A percentile compares a stretch with the other conserved stretches of the same genome.
These are phyloP conservation scores for Nipponia nippon DNA, from an alignment of 2,113 vertebrate species.

Conservation along the genomic window DNA sequence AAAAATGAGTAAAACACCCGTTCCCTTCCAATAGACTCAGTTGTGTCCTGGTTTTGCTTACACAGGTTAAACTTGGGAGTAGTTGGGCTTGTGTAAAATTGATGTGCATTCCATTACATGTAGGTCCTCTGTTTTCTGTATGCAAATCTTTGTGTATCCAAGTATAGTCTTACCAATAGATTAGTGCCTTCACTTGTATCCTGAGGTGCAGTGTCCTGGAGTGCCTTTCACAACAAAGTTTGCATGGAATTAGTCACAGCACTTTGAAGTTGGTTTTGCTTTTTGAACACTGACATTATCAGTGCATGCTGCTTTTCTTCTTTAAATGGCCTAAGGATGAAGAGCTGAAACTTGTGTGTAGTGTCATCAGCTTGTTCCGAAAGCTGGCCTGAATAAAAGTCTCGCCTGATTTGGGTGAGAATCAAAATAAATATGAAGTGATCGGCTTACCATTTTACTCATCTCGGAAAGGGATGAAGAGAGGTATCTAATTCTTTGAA, in stretches of 20 bases:
- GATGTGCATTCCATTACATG: not conserved
- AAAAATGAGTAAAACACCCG: not conserved
- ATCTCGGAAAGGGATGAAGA: not conserved
- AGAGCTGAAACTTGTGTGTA: not conserved
- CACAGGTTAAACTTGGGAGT: not conserved
- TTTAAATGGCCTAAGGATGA: not conserved
- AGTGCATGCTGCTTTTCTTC: not conserved
- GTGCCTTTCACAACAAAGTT: not conserved
- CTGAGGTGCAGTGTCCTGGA: not conserved
- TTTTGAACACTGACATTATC: not conserved
- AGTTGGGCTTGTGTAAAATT: not conserved
- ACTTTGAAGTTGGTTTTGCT: not conserved
- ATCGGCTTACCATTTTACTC: not conserved
- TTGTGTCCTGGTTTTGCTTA: not conserved
- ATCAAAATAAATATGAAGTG: not conserved
- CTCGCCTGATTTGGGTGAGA: not conserved
- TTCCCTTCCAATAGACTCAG: not conserved
- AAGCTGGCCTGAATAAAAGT: not conserved
- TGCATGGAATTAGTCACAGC: not conserved
- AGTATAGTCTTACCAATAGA: not conserved
- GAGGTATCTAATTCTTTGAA: not conserved
- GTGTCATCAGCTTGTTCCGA: not conserved
- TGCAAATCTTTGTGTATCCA: not conserved
- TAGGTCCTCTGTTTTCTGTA: not conserved
- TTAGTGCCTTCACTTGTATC: not conserved